phyloP scores from a whole-genome alignment of 1,140 invertebrate species.

The Drosophila grimshawi region DNA sequence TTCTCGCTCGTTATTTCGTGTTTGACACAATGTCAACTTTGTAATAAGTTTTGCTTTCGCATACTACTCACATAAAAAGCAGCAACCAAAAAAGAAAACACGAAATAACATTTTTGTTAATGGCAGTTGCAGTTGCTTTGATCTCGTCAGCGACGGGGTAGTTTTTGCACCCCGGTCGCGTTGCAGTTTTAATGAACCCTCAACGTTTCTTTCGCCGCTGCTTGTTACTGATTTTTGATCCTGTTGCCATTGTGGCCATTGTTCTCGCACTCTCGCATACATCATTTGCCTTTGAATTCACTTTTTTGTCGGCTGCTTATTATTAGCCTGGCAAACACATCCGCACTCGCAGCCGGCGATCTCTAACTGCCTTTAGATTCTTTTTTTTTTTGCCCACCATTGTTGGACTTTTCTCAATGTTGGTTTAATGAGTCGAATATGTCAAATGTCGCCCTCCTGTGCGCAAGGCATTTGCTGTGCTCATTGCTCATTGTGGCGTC shows the following conservation, averaged over 20 bases:
- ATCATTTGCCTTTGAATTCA: constrained; percentile 50
- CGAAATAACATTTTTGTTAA: constrained; percentile 26
- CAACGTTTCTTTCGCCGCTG: constrained; percentile 13
- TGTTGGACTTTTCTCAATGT: constrained; percentile 56
- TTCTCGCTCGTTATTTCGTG: constrained; percentile 71
- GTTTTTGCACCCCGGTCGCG: constrained; percentile 54
- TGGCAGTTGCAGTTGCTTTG: constrained; percentile 70
- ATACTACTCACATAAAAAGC: constrained; percentile 39
- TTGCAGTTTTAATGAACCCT: constrained; percentile 74
- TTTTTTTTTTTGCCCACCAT: constrained; percentile 44
- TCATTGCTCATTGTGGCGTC: constrained; percentile 16
- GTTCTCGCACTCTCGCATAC: constrained; percentile 66
- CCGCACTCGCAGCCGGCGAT: constrained; percentile 51
- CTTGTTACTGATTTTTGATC: constrained; percentile 77
- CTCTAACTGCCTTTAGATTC: background rate
- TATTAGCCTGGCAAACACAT: constrained; percentile 79
- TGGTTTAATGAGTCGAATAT: constrained; percentile 79
- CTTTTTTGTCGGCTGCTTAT: constrained; percentile 65
- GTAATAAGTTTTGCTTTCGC: constrained; percentile 72
- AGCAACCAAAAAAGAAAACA: constrained; percentile 8
- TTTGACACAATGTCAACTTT: constrained; percentile 82
- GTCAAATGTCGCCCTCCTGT: constrained; percentile 56
- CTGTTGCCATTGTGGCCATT: constrained; percentile 79
- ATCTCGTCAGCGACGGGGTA: constrained; percentile 59
- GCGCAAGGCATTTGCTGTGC: constrained; percentile 1